A percentile compares a stretch with the other conserved stretches of the same genome.
Evolutionary conservation across 2,888 invertebrate species (phyloP).

Genomic region (Eristalinus aeneus): DNA sequence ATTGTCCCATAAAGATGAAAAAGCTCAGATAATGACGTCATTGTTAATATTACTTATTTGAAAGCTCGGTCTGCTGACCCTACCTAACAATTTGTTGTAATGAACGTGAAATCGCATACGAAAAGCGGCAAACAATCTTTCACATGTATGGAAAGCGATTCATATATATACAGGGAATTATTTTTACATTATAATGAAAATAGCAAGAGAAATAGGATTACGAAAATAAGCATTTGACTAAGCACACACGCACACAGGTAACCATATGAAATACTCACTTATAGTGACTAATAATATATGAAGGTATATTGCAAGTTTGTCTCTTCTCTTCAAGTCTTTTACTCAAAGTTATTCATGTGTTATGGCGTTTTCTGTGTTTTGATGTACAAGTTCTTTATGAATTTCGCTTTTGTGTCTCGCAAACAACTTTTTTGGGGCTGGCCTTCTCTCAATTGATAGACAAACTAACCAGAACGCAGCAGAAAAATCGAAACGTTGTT

Average conservation of each 20-base stretch:
- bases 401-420: conserved; percentile 39
- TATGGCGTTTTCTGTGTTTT: conserved; percentile 51
- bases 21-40: conserved; percentile 9
- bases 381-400: conserved; percentile 12
- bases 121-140: conserved; percentile 54
- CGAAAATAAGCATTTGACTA: neutral
- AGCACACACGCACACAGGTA: conserved; percentile 40
- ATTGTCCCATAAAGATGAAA: neutral
- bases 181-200: neutral
- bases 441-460: conserved; percentile 47
- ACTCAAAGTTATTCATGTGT: conserved; percentile 36
- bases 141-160: too few relatives aligned
- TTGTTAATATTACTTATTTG: neutral
- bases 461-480: conserved; percentile 54
- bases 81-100: conserved; percentile 63
- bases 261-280: conserved; percentile 40
- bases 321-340: conserved; percentile 29
- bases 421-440: conserved; percentile 60
- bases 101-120: conserved; percentile 27
- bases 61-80: conserved; percentile 42
- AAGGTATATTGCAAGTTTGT: conserved; percentile 34
- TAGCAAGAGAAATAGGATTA: neutral
- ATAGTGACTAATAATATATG: conserved; percentile 11
- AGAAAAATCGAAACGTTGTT: conserved; percentile 52
- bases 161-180: neutral